Percentiles rank a stretch among this genome's conserved stretches.
Evolutionary conservation across 35 echinoderm and acorn worm genomes (phyloP).

Genomic region (Nesometra sesokonis): DNA sequence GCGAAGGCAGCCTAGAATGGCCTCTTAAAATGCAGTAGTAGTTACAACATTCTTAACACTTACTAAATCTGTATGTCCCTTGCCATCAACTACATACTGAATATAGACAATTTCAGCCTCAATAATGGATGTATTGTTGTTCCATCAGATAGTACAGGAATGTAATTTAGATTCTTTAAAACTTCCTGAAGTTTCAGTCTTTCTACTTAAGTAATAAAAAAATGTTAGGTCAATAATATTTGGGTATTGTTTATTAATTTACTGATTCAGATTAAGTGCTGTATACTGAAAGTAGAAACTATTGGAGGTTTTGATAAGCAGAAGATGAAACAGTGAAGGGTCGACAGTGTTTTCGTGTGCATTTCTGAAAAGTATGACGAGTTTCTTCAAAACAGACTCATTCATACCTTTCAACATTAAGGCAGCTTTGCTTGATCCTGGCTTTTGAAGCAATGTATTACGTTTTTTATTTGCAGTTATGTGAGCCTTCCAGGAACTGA

Average conservation of each 20-base stretch:
- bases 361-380: not conserved
- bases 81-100: not conserved
- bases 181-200: constrained; percentile 3
- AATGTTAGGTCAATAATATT: not conserved
- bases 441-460: too few relatives aligned
- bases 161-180: constrained; percentile 5
- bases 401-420: not conserved
- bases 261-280: too few relatives aligned
- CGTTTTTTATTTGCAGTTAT: too few relatives aligned
- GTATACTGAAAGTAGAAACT: too few relatives aligned
- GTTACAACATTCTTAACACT: constrained; percentile 7
- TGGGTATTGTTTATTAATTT: too few relatives aligned
- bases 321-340: not conserved
- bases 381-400: not conserved
- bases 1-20: not conserved
- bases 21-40: constrained; percentile 19
- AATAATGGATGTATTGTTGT: not conserved
- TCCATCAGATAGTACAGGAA: constrained; percentile 21
- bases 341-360: not conserved
- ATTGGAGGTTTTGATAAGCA: too few relatives aligned
- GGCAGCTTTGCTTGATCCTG: not conserved
- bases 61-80: not conserved
- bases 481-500: too few relatives aligned
- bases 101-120: constrained; percentile 15
- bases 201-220: not conserved